Base-by-base conservation (phyloP, 2,113 vertebrate species). In the Scytalopus superciliaris region DNA sequence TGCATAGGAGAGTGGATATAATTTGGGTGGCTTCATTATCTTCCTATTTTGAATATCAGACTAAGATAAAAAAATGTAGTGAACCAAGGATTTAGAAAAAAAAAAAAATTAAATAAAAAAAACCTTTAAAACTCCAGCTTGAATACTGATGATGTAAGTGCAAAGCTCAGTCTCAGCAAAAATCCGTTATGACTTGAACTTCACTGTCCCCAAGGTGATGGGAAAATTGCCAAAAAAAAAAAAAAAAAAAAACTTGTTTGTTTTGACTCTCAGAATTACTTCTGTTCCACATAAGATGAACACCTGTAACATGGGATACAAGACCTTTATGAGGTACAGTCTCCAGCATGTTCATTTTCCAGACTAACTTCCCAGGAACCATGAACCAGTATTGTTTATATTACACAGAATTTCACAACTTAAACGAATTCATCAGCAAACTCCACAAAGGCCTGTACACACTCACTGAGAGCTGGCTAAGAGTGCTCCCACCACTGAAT, bases 171-270 rank as follows among this genome's bases (percentile, higher is more conserved):
- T n/a, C 49, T 72, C 82, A 50, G 35, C 28, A 89, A 64, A 91
- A 72, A 27, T 0, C 0, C 12, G 57, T 64, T n/a, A 55, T 42
- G n/a, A 45, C 15, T 56, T 90, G 28, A 77, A 33, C 2, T 12
- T 56, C 67, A 23, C 15, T 49, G 40, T 55, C 37, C 15, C 24
- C 45, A 50, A 4, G 27, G 23, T 27, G 27, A 85, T 30, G 59
- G 45, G 25, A 35, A 87, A 68, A 70, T 25, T 22, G 15, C 62
- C 47, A 42, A 64, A 72, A 49, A 13, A 42, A 42, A 42, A 42
- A 42, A n/a, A n/a, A n/a, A n/a, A n/a, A n/a, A 44, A 56, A 50
- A 37, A 44, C 30, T 24, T 84, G 13, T 24, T 88, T 86, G 45
- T 24, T 86, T 47, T 85, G 60, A 57, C 74, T 78, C 67, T 79